phyloP scores from a whole-genome alignment of 2,797 vertebrate genomes.

The Crenichthys baileyi region DNA sequence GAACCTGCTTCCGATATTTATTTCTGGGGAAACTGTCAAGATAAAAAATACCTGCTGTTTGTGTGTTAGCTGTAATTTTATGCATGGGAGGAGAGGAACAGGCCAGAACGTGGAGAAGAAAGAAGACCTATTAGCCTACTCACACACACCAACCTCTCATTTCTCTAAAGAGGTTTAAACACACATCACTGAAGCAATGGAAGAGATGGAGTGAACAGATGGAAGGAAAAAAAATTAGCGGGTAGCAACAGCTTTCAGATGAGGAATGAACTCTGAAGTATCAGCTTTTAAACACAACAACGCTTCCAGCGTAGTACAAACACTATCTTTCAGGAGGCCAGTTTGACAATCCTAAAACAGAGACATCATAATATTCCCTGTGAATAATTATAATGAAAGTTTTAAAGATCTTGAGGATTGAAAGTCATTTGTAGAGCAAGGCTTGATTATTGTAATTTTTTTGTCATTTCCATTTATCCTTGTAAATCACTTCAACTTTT shows the following conservation, averaged over 20 bases:
- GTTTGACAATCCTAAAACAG: slow-evolving; percentile 9
- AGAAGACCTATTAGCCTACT: slow-evolving; percentile 47
- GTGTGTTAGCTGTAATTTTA: slow-evolving; percentile 55
- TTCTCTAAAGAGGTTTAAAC: slow-evolving; percentile 57
- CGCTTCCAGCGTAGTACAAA: slow-evolving; percentile 19
- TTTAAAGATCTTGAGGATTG: not conserved
- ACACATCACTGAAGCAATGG: slow-evolving; percentile 36
- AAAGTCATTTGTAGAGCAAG: not conserved
- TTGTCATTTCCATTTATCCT: not conserved
- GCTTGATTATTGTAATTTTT: not conserved
- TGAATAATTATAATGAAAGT: not conserved
- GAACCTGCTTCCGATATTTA: slow-evolving; percentile 34
- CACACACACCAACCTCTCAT: slow-evolving; percentile 34
- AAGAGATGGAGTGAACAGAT: slow-evolving; percentile 19
- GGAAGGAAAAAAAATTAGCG: not conserved
- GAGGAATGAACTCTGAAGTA: slow-evolving; percentile 14
- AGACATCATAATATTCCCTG: not conserved
- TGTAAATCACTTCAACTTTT: not conserved
- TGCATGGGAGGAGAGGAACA: slow-evolving; percentile 56
- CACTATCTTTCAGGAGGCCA: not conserved
- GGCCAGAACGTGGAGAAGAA: slow-evolving; percentile 54
- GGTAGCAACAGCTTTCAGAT: slow-evolving; percentile 28
- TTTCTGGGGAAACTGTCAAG: slow-evolving; percentile 62
- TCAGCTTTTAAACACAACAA: slow-evolving; percentile 11
- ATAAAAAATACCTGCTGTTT: slow-evolving; percentile 48